Percentiles rank a stretch among this genome's conserved stretches.
phyloP scores from a whole-genome alignment of 2,113 vertebrate genomes.

The Cavia porcellus region DNA sequence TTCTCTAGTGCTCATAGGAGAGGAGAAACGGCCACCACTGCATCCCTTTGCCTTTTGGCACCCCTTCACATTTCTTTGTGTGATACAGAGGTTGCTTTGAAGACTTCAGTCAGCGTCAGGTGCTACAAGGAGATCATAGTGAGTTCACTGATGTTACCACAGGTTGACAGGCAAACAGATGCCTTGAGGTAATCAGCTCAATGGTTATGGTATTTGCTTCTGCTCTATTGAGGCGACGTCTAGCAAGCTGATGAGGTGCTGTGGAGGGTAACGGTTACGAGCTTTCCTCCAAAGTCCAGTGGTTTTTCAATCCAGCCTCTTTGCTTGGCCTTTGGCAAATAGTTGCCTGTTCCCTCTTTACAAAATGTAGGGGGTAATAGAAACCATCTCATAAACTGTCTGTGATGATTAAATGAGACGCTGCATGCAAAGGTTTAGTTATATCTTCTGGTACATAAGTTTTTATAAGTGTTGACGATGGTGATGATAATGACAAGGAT shows the following conservation, averaged over 20 bases:
- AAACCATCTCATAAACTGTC: not conserved
- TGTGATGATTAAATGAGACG: not conserved
- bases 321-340: not conserved
- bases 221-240: not conserved
- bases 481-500: not conserved
- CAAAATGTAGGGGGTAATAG: not conserved
- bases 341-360: not conserved
- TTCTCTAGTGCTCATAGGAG: not conserved
- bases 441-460: not conserved
- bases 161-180: not conserved
- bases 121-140: not conserved
- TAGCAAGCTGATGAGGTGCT: not conserved
- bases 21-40: not conserved
- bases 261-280: not conserved
- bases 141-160: rapidly evolving
- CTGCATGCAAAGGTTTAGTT: not conserved
- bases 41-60: not conserved
- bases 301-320: not conserved
- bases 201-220: not conserved
- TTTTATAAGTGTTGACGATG: not conserved
- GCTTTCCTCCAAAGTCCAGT: not conserved
- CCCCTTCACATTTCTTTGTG: not conserved
- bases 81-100: not conserved
- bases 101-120: not conserved
- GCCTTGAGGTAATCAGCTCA: not conserved